phyloP scores from a whole-genome alignment of 2,113 vertebrate species.

The Pterophyllum scalare region DNA sequence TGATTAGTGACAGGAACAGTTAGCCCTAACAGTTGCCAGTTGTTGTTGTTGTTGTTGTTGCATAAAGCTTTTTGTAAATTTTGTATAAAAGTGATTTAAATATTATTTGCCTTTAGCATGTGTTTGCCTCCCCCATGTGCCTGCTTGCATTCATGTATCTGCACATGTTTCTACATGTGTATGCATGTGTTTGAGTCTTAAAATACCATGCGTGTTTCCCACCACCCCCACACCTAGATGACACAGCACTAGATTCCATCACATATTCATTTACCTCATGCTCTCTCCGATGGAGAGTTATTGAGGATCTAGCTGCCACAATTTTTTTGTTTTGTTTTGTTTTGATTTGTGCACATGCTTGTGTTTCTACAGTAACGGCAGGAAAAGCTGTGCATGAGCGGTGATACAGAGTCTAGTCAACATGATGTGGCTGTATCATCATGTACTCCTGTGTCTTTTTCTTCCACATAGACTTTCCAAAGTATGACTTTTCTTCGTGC shows the following conservation, averaged over 20 bases:
- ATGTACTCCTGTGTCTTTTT: neutral
- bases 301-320: slow-evolving; percentile 55
- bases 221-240: slow-evolving; percentile 70
- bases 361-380: slow-evolving; percentile 52
- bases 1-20: neutral
- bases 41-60: neutral
- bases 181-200: slow-evolving; percentile 29
- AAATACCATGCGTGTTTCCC: slow-evolving; percentile 67
- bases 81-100: neutral
- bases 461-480: neutral
- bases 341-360: slow-evolving; percentile 54
- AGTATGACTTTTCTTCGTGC: neutral
- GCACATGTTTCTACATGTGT: slow-evolving; percentile 27
- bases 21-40: neutral
- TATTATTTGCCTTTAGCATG: neutral
- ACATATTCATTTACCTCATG: slow-evolving; percentile 64
- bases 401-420: slow-evolving; percentile 49
- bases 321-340: slow-evolving; percentile 61
- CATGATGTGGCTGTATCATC: slow-evolving; percentile 38
- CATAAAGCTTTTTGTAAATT: neutral
- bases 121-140: neutral
- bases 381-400: slow-evolving; percentile 43
- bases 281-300: slow-evolving; percentile 46
- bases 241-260: slow-evolving; percentile 72
- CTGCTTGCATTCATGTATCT: slow-evolving; percentile 19